Percentiles rank a stretch among this genome's conserved stretches.
These are phyloP conservation scores for Himalopsyche japonica DNA, from an alignment of 2,888 invertebrate species.

Conservation along the genomic window DNA sequence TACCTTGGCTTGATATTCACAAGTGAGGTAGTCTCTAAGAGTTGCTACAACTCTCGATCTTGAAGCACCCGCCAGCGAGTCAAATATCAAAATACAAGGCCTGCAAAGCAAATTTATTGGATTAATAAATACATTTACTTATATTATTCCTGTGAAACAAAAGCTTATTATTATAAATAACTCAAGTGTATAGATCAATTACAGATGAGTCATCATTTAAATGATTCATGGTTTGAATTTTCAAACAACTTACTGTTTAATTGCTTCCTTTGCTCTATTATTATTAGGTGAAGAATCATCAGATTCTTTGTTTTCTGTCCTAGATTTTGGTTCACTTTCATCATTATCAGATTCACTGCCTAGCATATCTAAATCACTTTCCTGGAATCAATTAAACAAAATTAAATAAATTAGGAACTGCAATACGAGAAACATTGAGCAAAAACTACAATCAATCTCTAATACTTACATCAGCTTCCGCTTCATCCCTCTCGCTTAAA, in stretches of 20 bases:
- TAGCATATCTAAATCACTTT: constrained; percentile 60
- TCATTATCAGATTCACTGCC: constrained; percentile 57
- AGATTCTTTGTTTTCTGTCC: constrained; percentile 50
- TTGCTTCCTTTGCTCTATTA: constrained; percentile 55
- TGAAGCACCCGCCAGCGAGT: constrained; percentile 84
- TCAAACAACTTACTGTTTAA: constrained; percentile 64
- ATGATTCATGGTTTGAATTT: background rate
- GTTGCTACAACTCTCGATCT: constrained; percentile 86
- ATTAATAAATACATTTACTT: background rate
- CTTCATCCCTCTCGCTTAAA: constrained; percentile 75
- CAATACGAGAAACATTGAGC: background rate
- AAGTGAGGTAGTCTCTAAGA: constrained; percentile 86
- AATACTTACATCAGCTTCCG: constrained; percentile 69
- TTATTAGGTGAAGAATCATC: constrained; percentile 44
- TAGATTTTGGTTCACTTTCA: constrained; percentile 48
- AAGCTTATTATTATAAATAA: too few species aligned
- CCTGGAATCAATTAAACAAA: constrained; percentile 46
- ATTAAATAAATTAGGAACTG: background rate
- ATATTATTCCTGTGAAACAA: background rate
- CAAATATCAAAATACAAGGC: constrained; percentile 93
- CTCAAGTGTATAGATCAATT: background rate
- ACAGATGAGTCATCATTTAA: background rate
- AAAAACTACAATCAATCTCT: background rate
- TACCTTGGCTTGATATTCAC: constrained; percentile 80
- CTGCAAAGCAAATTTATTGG: constrained; percentile 51